Conservation (phyloP, 2,888 invertebrate species). For the Chironomus riparius region DNA sequence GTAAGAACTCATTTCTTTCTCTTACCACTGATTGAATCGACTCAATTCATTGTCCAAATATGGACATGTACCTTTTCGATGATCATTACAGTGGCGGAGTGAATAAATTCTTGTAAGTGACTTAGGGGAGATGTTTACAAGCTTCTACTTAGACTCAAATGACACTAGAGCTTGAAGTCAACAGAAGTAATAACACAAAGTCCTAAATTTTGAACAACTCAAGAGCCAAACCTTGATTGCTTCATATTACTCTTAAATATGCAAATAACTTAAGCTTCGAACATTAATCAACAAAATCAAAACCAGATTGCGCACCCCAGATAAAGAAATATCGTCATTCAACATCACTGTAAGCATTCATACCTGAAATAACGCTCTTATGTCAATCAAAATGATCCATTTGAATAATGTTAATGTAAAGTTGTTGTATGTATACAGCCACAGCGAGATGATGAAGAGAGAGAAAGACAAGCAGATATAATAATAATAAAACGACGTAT, state of each 20-base stretch:
- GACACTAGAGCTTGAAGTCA: too few relatives aligned
- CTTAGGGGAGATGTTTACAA: too few relatives aligned
- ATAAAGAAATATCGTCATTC: not conserved
- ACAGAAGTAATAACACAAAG: too few relatives aligned
- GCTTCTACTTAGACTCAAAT: too few relatives aligned
- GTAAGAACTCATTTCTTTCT: not conserved
- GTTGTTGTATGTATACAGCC: not conserved
- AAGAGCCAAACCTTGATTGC: too few relatives aligned
- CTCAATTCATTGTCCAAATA: slow-evolving; percentile 4
- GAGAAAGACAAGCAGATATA: too few relatives aligned
- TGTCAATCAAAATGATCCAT: slow-evolving; percentile 16
- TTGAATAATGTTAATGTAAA: not conserved
- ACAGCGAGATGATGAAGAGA: not conserved
- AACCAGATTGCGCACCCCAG: not conserved
- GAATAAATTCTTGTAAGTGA: not conserved
- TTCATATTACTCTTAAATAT: too few relatives aligned
- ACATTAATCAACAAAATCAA: too few relatives aligned
- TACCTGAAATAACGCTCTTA: not conserved
- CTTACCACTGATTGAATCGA: slow-evolving; percentile 12
- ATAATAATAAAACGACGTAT: too few relatives aligned
- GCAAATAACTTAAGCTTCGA: too few relatives aligned
- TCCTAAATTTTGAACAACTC: too few relatives aligned
- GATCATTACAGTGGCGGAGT: not conserved
- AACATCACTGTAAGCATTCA: not conserved
- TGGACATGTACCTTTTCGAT: not conserved